These are phyloP conservation scores for Pandemis cinnamomeana DNA, from an alignment of 2,888 invertebrate genomes.

Conservation along the genomic window DNA sequence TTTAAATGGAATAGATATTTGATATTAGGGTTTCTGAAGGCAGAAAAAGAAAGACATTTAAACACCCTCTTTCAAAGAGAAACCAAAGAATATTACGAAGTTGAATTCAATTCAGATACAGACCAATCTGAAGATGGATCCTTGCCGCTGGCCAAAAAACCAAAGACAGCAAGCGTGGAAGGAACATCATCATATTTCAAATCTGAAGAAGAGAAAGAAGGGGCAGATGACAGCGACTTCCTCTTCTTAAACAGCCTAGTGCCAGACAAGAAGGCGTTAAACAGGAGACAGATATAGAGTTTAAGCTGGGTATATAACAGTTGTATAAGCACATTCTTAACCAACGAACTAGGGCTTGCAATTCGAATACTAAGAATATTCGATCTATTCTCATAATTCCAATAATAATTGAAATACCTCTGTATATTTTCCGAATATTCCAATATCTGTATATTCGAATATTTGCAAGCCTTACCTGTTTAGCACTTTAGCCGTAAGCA, in stretches of 20 bases:
- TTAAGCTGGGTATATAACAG: constrained; percentile 29
- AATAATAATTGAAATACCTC: too few species aligned
- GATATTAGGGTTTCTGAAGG: too few species aligned
- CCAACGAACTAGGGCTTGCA: not conserved
- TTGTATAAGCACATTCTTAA: constrained; percentile 19
- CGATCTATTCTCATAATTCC: too few species aligned
- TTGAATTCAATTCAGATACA: constrained; percentile 5
- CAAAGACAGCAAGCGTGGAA: not conserved
- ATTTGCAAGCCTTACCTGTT: too few species aligned
- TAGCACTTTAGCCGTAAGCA: not conserved
- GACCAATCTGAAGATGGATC: not conserved
- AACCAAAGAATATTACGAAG: constrained; percentile 18
- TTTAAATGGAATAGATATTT: too few species aligned
- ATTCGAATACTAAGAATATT: too few species aligned
- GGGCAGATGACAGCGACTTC: constrained; percentile 18
- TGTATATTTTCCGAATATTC: too few species aligned
- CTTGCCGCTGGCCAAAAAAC: not conserved
- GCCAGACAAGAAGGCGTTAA: constrained; percentile 22
- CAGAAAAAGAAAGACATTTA: too few species aligned
- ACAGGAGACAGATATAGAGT: constrained; percentile 23
- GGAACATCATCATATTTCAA: not conserved
- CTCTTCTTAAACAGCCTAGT: constrained; percentile 30
- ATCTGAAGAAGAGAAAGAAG: not conserved
- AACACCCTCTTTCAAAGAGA: not conserved
- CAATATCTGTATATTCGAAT: too few species aligned